Evolutionary conservation across 2,888 invertebrate genomes (phyloP).

Genomic region (Cyclophora punctaria): DNA sequence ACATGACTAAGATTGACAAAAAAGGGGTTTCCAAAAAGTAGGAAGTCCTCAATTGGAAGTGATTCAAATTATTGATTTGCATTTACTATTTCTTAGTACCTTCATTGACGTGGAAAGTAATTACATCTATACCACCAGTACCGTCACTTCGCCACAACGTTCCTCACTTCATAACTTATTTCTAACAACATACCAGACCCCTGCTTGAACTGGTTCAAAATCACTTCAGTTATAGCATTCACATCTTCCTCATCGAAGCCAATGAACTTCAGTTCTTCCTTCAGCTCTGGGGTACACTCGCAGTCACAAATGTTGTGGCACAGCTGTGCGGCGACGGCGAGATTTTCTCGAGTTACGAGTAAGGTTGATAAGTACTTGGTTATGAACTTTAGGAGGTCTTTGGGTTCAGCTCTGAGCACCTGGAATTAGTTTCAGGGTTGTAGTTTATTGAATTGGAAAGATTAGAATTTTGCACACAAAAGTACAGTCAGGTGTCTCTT

Average conservation of each 20-base stretch:
- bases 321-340: slow-evolving; percentile 39
- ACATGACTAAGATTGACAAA: too few species aligned
- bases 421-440: slow-evolving; percentile 20
- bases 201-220: slow-evolving; percentile 31
- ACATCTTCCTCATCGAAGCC: slow-evolving; percentile 34
- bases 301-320: slow-evolving; percentile 31
- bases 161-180: too few species aligned
- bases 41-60: too few species aligned
- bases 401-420: slow-evolving; percentile 81
- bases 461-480: too few species aligned
- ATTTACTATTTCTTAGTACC: too few species aligned
- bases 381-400: slow-evolving; percentile 78
- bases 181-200: slow-evolving; percentile 25
- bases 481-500: too few species aligned
- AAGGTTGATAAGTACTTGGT: slow-evolving; percentile 80
- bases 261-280: slow-evolving; percentile 32
- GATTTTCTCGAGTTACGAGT: slow-evolving; percentile 78
- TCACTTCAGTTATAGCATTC: slow-evolving; percentile 26
- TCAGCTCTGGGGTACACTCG: slow-evolving; percentile 33
- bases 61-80: too few species aligned
- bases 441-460: too few species aligned
- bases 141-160: too few species aligned
- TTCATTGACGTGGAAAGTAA: too few species aligned
- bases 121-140: too few species aligned
- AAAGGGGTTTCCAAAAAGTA: too few species aligned